These are phyloP conservation scores for Acanthosepion lycidas DNA, from an alignment of 2,888 invertebrate species.

Conservation along the genomic window DNA sequence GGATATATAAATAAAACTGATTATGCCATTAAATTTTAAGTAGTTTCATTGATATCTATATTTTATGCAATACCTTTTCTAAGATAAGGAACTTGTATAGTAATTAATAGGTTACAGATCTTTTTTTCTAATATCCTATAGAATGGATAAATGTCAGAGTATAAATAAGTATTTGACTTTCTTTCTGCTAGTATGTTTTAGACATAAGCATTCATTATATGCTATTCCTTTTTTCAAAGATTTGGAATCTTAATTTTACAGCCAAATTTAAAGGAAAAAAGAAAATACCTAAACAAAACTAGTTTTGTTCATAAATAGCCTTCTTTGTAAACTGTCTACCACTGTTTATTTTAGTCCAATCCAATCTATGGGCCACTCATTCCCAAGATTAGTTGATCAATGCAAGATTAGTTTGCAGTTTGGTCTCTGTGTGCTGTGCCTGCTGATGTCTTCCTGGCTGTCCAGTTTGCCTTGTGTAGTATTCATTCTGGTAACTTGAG, in stretches of 20 bases:
- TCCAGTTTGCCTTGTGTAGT: neutral
- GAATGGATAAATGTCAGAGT: no score
- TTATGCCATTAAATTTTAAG: neutral
- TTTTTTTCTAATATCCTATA: no score
- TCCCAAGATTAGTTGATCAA: neutral
- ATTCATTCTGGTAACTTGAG: neutral
- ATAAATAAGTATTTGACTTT: no score
- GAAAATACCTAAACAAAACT: neutral
- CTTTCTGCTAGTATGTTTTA: no score
- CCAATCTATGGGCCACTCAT: neutral
- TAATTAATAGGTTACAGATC: no score
- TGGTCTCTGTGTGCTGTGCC: neutral
- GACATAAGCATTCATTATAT: no score
- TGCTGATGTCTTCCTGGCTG: neutral
- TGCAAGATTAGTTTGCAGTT: neutral
- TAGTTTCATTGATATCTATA: neutral
- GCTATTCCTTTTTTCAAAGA: neutral
- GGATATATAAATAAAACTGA: neutral
- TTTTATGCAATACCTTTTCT: no score
- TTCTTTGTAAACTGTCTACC: neutral
- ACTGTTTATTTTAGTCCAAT: constrained; percentile 8
- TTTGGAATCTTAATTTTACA: neutral
- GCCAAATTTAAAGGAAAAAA: neutral
- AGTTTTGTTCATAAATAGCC: neutral
- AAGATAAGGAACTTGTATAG: no score